Conservation (phyloP, 2,888 invertebrate species). For the Thumatha senex region DNA sequence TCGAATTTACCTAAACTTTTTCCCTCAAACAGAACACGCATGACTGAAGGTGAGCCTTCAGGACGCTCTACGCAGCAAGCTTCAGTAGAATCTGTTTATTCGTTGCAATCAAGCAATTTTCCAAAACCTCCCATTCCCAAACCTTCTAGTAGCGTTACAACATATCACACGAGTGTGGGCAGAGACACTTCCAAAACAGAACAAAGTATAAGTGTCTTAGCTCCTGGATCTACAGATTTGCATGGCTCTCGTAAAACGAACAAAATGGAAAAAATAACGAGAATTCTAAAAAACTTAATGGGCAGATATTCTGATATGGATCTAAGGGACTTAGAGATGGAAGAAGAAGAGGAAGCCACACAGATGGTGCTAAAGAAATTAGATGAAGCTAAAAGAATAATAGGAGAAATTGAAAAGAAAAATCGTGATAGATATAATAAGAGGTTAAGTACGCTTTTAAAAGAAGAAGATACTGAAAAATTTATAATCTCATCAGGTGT, state of each 20-base stretch:
- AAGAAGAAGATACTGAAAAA: slow-evolving; percentile 25
- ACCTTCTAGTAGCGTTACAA: not conserved
- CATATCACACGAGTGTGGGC: not conserved
- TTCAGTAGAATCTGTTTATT: slow-evolving; percentile 1
- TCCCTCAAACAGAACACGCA: not conserved
- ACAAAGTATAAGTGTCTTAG: not conserved
- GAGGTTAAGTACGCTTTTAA: not conserved
- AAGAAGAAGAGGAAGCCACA: slow-evolving; percentile 39
- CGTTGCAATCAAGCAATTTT: not conserved
- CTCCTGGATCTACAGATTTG: not conserved
- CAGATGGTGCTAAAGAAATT: slow-evolving; percentile 31
- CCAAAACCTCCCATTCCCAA: not conserved
- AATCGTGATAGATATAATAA: slow-evolving; percentile 5
- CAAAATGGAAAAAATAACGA: slow-evolving; percentile 15
- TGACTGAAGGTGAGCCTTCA: slow-evolving; percentile 1
- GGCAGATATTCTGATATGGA: slow-evolving; percentile 20
- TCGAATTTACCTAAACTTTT: slow-evolving; percentile 3
- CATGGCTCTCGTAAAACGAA: slow-evolving; percentile 1
- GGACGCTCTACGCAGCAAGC: not conserved
- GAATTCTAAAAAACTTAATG: slow-evolving; percentile 28
- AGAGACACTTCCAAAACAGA: not conserved
- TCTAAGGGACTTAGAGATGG: not conserved
- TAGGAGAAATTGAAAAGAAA: slow-evolving; percentile 13
- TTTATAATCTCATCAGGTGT: slow-evolving; percentile 25
- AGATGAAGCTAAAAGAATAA: slow-evolving; percentile 21